Conservation (phyloP, 2,797 vertebrate species). For the Ataeniobius toweri region DNA sequence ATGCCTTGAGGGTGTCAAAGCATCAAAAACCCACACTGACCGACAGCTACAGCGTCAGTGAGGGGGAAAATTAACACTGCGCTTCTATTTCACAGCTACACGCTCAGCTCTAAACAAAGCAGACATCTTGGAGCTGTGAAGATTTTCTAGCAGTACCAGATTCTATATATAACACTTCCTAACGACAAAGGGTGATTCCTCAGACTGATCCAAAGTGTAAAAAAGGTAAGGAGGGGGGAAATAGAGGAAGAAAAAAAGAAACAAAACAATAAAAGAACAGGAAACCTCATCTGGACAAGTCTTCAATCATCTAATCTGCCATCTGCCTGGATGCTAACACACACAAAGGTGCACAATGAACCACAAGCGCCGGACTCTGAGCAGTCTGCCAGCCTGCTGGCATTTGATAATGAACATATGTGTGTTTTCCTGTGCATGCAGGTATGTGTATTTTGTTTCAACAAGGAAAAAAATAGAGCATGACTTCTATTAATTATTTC, state of each 20-base stretch:
- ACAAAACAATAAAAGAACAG: constrained; percentile 15
- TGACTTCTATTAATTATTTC: constrained; percentile 26
- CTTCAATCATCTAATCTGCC: constrained; percentile 70
- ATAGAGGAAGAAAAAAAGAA: constrained; percentile 15
- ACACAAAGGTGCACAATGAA: constrained; percentile 27
- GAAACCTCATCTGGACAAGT: constrained; percentile 50
- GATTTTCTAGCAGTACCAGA: constrained; percentile 9
- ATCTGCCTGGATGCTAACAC: constrained; percentile 68
- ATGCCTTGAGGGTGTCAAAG: constrained; percentile 43
- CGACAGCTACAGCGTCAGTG: constrained; percentile 39
- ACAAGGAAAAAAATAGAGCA: constrained; percentile 7
- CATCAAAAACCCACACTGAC: constrained; percentile 60
- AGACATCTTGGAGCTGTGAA: constrained; percentile 40
- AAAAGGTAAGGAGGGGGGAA: constrained; percentile 5
- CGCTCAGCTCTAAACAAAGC: constrained; percentile 48
- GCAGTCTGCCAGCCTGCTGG: constrained; percentile 46
- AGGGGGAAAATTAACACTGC: constrained; percentile 49
- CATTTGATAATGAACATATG: constrained; percentile 21
- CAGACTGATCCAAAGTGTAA: constrained; percentile 29
- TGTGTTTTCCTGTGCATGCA: constrained; percentile 18
- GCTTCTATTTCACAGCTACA: constrained; percentile 59
- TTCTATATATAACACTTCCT: constrained; percentile 31
- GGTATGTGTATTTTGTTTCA: constrained; percentile 22
- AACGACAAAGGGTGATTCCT: constrained; percentile 29
- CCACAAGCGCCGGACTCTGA: constrained; percentile 51